Base-by-base conservation (phyloP, 2,888 invertebrate genomes). In the Glyphotaelius pellucidus region DNA sequence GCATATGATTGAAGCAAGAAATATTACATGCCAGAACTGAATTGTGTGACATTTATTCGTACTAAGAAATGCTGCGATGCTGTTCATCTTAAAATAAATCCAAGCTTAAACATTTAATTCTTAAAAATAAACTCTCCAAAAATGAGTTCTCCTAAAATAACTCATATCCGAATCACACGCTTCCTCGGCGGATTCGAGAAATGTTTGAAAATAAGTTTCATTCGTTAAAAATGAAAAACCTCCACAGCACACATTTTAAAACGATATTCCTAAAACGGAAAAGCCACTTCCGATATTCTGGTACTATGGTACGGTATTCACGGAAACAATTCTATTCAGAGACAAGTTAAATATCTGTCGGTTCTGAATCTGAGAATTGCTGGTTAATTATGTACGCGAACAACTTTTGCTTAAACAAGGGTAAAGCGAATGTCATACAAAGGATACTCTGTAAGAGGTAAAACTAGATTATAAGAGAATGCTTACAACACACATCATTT, bases 341-440 rank as follows among this genome's bases (percentile, higher is more conserved):
- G 47, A 87, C 52, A 87, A 31, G 67, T 87, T 87, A 52, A 87
- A 87, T 87, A 52, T 87, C 87, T 87, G 87, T 87, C 87, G 52
- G 25, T 67, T 31, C 67, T 87, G 67, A 87, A 35, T 87, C 87
- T 31, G 32, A 52, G 52, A 87, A 52, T 52, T 67, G 67, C 52
- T 52, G 32, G 31, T 87, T 67, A 87, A 87, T 87, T 87, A 67
- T 87, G 67, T 31, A 87, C 30, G 35, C 67, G 87, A 87, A 47
- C 52, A 87, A 87, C 87, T 87, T 87, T 30, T 87, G 87, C 87
- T 87, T 86, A 47, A 86, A 86, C 47, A 47, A 30, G 85, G 30
- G 47, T 86, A 32, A 67, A 87, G 87, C 52, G 67, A 87, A 67
- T 67, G 67, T 87, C 42, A 85, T n/a, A 38, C 35, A 11, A 85